Conservation (phyloP, 1,140 invertebrate genomes). For the Helicoverpa armigera region DNA sequence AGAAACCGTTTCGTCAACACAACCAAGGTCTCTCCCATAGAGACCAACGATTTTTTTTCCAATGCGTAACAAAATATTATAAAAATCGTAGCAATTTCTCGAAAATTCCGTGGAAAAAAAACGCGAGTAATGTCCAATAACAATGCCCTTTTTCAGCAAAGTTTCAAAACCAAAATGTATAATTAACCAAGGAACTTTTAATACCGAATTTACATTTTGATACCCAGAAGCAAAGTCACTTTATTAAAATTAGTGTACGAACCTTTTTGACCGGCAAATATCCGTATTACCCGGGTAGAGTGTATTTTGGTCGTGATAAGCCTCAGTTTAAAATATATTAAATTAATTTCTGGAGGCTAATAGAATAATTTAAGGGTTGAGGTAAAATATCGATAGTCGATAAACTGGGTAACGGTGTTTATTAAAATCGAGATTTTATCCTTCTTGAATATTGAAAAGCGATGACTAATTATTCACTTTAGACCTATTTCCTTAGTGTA, state of each 20-base stretch:
- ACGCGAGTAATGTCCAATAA: background rate
- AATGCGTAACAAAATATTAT: too few species aligned
- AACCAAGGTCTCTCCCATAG: too few species aligned
- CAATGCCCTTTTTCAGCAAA: conserved; percentile 5
- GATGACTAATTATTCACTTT: too few species aligned
- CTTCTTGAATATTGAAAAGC: too few species aligned
- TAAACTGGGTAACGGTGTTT: background rate
- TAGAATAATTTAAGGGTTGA: conserved; percentile 20
- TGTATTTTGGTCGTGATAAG: conserved; percentile 42
- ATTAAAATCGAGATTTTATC: too few species aligned
- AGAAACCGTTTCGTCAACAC: too few species aligned
- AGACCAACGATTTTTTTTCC: too few species aligned
- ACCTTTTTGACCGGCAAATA: conserved; percentile 48
- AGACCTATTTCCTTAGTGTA: too few species aligned
- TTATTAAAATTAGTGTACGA: conserved; percentile 43
- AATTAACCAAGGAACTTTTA: conserved; percentile 30
- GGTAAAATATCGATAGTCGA: background rate
- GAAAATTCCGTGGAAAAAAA: background rate
- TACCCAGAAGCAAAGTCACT: background rate
- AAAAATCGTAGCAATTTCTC: too few species aligned
- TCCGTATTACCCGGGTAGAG: conserved; percentile 37
- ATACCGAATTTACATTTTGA: conserved; percentile 25
- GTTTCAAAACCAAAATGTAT: conserved; percentile 15
- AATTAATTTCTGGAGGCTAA: conserved; percentile 45
- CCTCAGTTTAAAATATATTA: conserved; percentile 43